Conservation (phyloP, 2,797 vertebrate genomes). For the Acrossocheilus wenchowensis region DNA sequence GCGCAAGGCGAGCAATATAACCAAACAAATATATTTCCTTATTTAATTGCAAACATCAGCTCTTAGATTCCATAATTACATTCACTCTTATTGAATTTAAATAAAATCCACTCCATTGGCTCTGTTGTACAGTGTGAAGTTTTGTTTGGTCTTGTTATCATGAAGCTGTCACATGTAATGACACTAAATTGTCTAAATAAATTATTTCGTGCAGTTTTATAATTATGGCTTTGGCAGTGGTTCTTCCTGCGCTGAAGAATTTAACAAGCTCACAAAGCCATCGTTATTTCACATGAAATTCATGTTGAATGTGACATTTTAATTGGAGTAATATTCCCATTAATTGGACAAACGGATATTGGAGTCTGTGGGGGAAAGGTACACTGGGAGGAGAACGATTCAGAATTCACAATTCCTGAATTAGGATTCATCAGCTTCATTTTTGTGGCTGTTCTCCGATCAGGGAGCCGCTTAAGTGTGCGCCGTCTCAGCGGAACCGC, state of each 20-base stretch:
- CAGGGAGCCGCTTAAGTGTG: slow-evolving; percentile 50
- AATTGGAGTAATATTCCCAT: slow-evolving; percentile 78
- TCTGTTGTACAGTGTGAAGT: not conserved
- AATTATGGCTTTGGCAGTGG: slow-evolving; percentile 41
- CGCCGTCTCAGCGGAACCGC: slow-evolving; percentile 66
- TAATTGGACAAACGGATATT: slow-evolving; percentile 78
- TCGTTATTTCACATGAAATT: slow-evolving; percentile 74
- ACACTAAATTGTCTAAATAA: slow-evolving; percentile 14
- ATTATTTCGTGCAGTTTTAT: not conserved
- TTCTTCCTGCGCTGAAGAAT: slow-evolving; percentile 49
- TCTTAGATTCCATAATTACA: slow-evolving; percentile 20
- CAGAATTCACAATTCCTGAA: slow-evolving; percentile 70
- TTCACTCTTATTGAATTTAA: slow-evolving; percentile 22
- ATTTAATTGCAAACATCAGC: slow-evolving; percentile 27
- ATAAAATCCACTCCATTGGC: slow-evolving; percentile 2
- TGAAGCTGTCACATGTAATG: slow-evolving; percentile 22
- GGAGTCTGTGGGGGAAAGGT: slow-evolving; percentile 72
- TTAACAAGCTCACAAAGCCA: slow-evolving; percentile 64
- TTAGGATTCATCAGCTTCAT: slow-evolving; percentile 72
- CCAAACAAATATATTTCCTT: slow-evolving; percentile 1
- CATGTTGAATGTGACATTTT: slow-evolving; percentile 77
- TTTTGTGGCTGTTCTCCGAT: slow-evolving; percentile 63
- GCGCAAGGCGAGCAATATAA: not conserved
- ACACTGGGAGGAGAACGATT: slow-evolving; percentile 71
- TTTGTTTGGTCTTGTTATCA: slow-evolving; percentile 24